Conservation (phyloP, 2,113 vertebrate species). For the pig (Sus scrofa) region DNA sequence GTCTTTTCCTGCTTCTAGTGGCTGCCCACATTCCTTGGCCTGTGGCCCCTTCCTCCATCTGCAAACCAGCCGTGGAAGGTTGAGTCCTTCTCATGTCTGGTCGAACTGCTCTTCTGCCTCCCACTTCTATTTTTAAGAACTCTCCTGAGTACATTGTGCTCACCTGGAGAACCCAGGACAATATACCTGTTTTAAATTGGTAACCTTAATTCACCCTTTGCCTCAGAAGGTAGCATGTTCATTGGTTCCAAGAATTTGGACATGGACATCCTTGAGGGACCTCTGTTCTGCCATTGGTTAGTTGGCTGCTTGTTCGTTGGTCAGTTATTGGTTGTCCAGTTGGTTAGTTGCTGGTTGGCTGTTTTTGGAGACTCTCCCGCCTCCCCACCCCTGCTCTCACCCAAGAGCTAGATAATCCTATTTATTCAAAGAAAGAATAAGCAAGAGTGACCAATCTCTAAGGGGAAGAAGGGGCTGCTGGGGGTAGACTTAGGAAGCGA, state of each 20-base stretch:
- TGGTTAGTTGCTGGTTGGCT: not conserved
- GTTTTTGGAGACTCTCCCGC: not conserved
- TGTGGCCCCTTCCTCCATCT: not conserved
- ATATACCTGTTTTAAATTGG: not conserved
- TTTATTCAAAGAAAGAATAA: not conserved
- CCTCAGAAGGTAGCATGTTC: not conserved
- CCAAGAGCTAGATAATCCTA: not conserved
- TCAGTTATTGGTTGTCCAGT: not conserved
- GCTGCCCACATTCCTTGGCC: not conserved
- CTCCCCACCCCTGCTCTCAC: not conserved
- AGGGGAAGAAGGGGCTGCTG: not conserved
- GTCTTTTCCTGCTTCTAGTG: not conserved
- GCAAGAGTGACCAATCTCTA: not conserved
- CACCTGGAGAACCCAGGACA: not conserved
- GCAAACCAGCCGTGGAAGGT: not conserved
- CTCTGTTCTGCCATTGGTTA: not conserved
- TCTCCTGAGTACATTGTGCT: not conserved
- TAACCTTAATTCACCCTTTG: not conserved
- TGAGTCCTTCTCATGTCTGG: not conserved
- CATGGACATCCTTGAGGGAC: not conserved
- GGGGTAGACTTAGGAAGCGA: not conserved
- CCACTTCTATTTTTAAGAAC: not conserved
- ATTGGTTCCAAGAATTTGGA: not conserved
- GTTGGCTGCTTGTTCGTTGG: not conserved
- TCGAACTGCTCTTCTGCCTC: not conserved